These are phyloP conservation scores for Echeneis naucrates DNA, from an alignment of 2,797 vertebrate genomes.

Conservation along the genomic window DNA sequence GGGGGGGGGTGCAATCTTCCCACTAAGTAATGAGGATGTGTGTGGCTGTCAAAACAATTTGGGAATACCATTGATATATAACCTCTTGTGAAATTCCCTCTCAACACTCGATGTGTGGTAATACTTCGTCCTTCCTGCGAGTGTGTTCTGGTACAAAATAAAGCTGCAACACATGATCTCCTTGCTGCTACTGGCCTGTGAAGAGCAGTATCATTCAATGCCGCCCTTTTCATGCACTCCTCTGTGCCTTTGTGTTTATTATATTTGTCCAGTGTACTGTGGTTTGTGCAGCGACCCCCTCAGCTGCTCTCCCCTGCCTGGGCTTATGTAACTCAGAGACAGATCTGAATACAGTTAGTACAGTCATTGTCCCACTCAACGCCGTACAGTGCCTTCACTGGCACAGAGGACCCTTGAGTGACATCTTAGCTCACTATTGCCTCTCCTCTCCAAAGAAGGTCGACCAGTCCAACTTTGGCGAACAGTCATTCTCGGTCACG, in stretches of 20 bases:
- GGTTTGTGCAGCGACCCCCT: constrained; percentile 77
- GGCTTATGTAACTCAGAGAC: constrained; percentile 80
- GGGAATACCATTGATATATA: constrained; percentile 61
- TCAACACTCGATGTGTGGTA: constrained; percentile 29
- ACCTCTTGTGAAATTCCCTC: constrained; percentile 53
- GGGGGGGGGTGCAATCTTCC: constrained; percentile 60
- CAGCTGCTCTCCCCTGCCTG: constrained; percentile 67
- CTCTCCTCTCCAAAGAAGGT: constrained; percentile 63
- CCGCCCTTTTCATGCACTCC: constrained; percentile 76
- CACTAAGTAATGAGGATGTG: constrained; percentile 66
- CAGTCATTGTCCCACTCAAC: constrained; percentile 82
- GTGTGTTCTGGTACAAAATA: constrained; percentile 55
- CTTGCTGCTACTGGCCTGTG: constrained; percentile 69
- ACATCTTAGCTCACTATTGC: constrained; percentile 74
- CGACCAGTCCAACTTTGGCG: constrained; percentile 52
- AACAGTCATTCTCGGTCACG: constrained; percentile 62
- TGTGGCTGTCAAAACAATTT: constrained; percentile 67
- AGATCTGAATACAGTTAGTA: constrained; percentile 82
- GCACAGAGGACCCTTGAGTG: constrained; percentile 76
- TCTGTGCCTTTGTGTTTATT: constrained; percentile 80
- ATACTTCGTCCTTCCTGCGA: constrained; percentile 37
- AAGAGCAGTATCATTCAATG: constrained; percentile 77
- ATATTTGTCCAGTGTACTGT: constrained; percentile 87
- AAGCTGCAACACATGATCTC: constrained; percentile 67
- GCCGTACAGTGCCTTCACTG: constrained; percentile 76